phyloP scores from a whole-genome alignment of 1,140 invertebrate genomes.

The Chelonus insularis region DNA sequence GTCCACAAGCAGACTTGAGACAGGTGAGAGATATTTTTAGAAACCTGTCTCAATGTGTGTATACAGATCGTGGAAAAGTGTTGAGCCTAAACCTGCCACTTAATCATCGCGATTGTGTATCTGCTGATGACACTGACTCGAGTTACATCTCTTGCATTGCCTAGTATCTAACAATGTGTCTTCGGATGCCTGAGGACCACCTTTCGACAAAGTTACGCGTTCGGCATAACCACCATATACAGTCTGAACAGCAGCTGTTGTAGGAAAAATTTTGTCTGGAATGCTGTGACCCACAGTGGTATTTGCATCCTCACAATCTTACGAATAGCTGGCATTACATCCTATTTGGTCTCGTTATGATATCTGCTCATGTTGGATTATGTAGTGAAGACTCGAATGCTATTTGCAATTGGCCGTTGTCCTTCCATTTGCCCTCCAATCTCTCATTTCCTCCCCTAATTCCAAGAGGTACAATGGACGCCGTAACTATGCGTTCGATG shows the following conservation, averaged over 20 bases:
- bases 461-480: slow-evolving; percentile 34
- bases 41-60: not conserved
- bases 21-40: slow-evolving; percentile 2
- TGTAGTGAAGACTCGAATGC: slow-evolving; percentile 34
- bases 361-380: slow-evolving; percentile 34
- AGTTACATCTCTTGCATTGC: no score
- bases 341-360: slow-evolving; percentile 51
- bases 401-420: slow-evolving; percentile 39
- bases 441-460: slow-evolving; percentile 6
- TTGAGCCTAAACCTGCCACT: not conserved
- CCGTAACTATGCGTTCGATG: slow-evolving; percentile 41
- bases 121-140: not conserved
- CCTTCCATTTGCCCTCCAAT: slow-evolving; percentile 12
- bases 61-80: not conserved
- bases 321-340: slow-evolving; percentile 52
- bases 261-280: slow-evolving; percentile 42
- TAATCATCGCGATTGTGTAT: not conserved
- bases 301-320: slow-evolving; percentile 51
- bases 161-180: not conserved
- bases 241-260: slow-evolving; percentile 9
- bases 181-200: not conserved
- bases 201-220: slow-evolving; percentile 19
- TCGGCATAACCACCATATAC: slow-evolving; percentile 18
- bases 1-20: not conserved
- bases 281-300: slow-evolving; percentile 48